Evolutionary conservation across 2,113 vertebrate species (phyloP), one percentile per base, ranked within the genome.

Genomic region (Pterophyllum scalare): DNA sequence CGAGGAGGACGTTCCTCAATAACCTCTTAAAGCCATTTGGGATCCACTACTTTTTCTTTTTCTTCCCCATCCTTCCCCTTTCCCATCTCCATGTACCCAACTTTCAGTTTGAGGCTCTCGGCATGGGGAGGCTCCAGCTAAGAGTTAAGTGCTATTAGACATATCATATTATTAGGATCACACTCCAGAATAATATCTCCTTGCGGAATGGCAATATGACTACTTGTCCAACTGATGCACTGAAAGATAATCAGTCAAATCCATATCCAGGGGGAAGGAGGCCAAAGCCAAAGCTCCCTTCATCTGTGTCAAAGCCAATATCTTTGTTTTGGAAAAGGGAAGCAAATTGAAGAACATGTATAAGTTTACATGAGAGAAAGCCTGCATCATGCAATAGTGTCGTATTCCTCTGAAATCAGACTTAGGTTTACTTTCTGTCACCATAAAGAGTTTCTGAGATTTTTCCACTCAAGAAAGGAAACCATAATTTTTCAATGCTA

Each of bases 161-260:
- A 13, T 89, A 93, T 94, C 88, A 82, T 94, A 89, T 93, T 94
- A 93, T 94, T 93, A 90, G 78, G 65, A 81, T 74, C 9, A 64
- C 76, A 75, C 83, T 90, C 80, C 75, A 85, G 81, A 90, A 87
- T 90, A 89, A 92, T 91, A 90, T 89, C 82, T 92, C 83, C 83
- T 93, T 88, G 89, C 7, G 81, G 90, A 88, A 87, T n/a, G 78
- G 81, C 87, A 90, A 81, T 80, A 82, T 72, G 81, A 90, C 87
- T 77, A 79, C 88, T 85, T 88, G 88, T 81, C 90, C 82, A 88
- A 91, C 86, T 89, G 89, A 94, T 94, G 89, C 85, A 81, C 91
- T 93, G 87, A 89, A 89, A 92, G 90, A 90, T 91, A 93, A 92
- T 93, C 92, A 92, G 87, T 88, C 85, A 92, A 92, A 87, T 88